Evolutionary conservation across 1,140 invertebrate genomes (phyloP), one percentile per base, ranked within the genome.

Genomic region (Octopus bimaculoides): DNA sequence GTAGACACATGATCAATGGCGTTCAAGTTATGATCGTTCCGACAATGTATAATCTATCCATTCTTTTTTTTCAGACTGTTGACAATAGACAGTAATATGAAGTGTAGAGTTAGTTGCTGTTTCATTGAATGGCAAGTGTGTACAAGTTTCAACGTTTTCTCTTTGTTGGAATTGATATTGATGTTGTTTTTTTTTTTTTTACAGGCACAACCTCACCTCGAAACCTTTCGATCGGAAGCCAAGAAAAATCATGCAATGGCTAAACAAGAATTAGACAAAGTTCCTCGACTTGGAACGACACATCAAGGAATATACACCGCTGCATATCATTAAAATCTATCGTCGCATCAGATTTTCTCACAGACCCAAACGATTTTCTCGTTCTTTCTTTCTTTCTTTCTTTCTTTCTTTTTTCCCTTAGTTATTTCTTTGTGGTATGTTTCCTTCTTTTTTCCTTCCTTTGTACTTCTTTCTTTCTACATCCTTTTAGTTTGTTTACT

Each of bases 121-220:
- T 41, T 41, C 26, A 41, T 41, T n/a, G n/a, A n/a, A n/a, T n/a
- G 2, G 26, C 26, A 2, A 41, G 26, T 0, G 26, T 2, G 26
- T 41, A 41, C 26, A 41, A 41, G 26, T 2, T 41, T 41, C 26
- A 41, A 20, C 5, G 5, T 12, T 76, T 53, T 52, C 9, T 20
- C 69, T 5, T 1, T 20, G 52, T 54, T 81, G n/a, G 6, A 20
- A 55, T 41, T 54, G 41, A 54, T 5, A 61, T 66, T 9, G 52
- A 54, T 75, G 54, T 77, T 71, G 9, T 80, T 3, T 77, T 52
- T 73, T 78, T 73, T 79, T 84, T 14, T 71, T 83, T 86, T 84
- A 52, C 83, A 89, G 89, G 88, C 88, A 12, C 82, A 81, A 66
- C 87, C 89, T 66, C 86, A 87, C 69, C 82, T 90, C 17, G 82